Evolutionary conservation across 2,113 vertebrate species (phyloP).

Genomic region (Bos javanicus): DNA sequence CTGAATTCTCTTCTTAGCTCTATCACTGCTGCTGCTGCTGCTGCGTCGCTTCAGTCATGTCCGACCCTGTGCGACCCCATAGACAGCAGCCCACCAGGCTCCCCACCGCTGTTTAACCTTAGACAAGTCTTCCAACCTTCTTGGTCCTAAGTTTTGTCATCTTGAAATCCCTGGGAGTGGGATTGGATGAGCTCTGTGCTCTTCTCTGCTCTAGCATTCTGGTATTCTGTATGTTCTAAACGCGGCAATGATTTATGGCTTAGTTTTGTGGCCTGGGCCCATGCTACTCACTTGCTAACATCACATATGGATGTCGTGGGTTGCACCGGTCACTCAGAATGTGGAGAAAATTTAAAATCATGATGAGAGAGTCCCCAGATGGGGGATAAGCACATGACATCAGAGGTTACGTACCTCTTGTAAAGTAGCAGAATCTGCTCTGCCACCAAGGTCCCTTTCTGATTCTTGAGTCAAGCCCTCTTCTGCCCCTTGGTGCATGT

Average conservation of each 20-base stretch:
- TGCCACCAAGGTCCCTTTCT: background rate
- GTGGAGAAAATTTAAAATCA: background rate
- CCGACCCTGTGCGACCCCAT: too few relatives aligned
- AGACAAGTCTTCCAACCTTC: background rate
- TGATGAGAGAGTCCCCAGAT: background rate
- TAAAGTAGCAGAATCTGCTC: background rate
- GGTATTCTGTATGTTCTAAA: background rate
- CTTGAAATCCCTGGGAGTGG: background rate
- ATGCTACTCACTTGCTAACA: background rate
- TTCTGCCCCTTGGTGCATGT: background rate
- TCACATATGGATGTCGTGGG: background rate
- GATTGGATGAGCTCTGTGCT: background rate
- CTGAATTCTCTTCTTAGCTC: background rate
- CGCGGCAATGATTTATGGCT: background rate
- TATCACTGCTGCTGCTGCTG: too few relatives aligned
- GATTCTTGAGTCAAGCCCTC: background rate
- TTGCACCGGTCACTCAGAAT: background rate
- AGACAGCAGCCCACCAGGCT: too few relatives aligned
- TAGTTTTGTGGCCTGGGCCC: background rate
- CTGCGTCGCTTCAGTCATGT: too few relatives aligned
- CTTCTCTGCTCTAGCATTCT: background rate
- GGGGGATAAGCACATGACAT: background rate
- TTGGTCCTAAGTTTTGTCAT: background rate
- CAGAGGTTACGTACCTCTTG: slow-evolving; percentile 31
- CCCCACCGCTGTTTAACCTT: background rate